These are phyloP conservation scores for Hemibagrus wyckioides DNA, from an alignment of 2,113 vertebrate genomes.

Conservation along the genomic window DNA sequence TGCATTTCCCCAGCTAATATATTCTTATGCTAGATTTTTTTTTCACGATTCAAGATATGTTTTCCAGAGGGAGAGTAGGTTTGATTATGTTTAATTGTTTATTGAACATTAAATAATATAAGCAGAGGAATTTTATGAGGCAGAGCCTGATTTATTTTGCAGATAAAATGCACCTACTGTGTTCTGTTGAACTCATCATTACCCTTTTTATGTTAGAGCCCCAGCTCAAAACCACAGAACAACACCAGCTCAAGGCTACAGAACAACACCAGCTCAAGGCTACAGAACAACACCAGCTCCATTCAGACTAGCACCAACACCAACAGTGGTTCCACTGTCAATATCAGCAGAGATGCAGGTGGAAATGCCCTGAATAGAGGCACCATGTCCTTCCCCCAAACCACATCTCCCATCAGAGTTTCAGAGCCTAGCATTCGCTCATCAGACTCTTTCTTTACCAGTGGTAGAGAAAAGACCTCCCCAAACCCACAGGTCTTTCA, in stretches of 20 bases:
- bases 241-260: slow-evolving; percentile 19
- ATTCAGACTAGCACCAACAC: not conserved
- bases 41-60: not conserved
- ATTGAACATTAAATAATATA: not conserved
- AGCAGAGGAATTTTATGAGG: not conserved
- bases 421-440: slow-evolving; percentile 9
- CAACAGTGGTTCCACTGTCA: not conserved
- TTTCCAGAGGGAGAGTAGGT: not conserved
- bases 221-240: slow-evolving; percentile 31
- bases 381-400: slow-evolving; percentile 16
- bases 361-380: not conserved
- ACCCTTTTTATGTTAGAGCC: slow-evolving; percentile 3
- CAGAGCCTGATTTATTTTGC: not conserved
- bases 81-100: not conserved
- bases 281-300: slow-evolving; percentile 13
- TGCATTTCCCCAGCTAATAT: too few relatives aligned
- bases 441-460: slow-evolving; percentile 45
- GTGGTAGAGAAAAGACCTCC: slow-evolving; percentile 45
- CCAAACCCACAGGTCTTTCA: slow-evolving; percentile 18
- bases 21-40: not conserved
- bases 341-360: slow-evolving; percentile 27
- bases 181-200: not conserved
- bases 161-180: not conserved
- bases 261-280: too few relatives aligned
- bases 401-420: not conserved